Percentiles rank a stretch among this genome's conserved stretches.
Conservation (phyloP, 2,113 vertebrate genomes). For the Montifringilla adamsi region DNA sequence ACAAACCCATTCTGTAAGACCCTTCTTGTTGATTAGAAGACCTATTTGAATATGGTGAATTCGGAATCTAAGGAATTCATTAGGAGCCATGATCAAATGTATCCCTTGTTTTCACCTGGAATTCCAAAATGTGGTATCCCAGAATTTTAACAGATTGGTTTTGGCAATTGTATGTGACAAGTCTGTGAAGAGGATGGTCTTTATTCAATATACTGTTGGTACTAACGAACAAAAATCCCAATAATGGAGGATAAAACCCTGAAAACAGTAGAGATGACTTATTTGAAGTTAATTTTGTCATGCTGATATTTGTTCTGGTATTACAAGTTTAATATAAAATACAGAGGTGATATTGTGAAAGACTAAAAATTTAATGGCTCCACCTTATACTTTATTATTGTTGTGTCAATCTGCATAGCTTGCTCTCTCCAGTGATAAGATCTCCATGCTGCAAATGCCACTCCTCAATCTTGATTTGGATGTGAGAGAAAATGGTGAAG, state of each 20-base stretch:
- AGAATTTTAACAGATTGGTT: not conserved
- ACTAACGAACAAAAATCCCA: not conserved
- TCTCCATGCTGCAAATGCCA: constrained; percentile 89
- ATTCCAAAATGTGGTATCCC: not conserved
- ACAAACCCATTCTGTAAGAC: not conserved
- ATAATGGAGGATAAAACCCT: fast-evolving
- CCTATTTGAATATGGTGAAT: not conserved
- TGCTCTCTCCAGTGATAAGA: constrained; percentile 94
- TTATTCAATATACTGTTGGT: not conserved
- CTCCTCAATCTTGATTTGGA: constrained; percentile 89
- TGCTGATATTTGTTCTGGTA: not conserved
- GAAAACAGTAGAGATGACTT: not conserved
- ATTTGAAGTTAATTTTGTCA: not conserved
- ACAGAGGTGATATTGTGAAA: not conserved
- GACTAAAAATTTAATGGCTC: not conserved
- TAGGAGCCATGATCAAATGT: not conserved
- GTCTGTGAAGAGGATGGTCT: not conserved
- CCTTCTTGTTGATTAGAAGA: not conserved
- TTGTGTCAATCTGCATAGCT: constrained; percentile 73
- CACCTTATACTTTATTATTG: not conserved
- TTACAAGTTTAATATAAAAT: not conserved
- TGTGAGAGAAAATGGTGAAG: constrained; percentile 79
- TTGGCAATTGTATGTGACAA: not conserved
- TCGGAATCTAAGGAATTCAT: not conserved
- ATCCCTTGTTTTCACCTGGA: not conserved